phyloP scores from a whole-genome alignment of 2,797 vertebrate species.

The Diglossa cyanea region DNA sequence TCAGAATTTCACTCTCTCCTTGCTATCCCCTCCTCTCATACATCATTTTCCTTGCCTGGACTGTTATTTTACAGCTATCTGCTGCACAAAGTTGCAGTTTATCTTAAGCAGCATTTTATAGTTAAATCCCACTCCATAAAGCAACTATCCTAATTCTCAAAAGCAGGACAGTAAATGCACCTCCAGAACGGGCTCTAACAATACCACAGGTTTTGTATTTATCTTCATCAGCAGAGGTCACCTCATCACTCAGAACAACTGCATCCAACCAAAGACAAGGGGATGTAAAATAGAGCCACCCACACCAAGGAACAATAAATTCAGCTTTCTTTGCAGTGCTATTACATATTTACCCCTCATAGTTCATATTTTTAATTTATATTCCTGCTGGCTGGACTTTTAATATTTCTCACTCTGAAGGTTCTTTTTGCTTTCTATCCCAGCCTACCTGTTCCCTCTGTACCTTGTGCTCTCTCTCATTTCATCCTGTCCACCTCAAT shows the following conservation, averaged over 20 bases:
- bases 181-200: not conserved
- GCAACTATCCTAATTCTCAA: not conserved
- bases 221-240: slow-evolving; percentile 20
- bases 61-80: not conserved
- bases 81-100: not conserved
- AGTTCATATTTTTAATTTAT: slow-evolving; percentile 16
- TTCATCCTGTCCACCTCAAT: not conserved
- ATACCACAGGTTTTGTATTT: not conserved
- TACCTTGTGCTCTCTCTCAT: not conserved
- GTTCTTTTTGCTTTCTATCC: not conserved
- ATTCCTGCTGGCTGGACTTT: not conserved
- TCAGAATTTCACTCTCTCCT: slow-evolving; percentile 3
- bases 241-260: slow-evolving; percentile 18
- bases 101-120: not conserved
- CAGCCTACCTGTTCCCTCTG: not conserved
- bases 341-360: not conserved
- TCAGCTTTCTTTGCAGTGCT: not conserved
- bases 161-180: not conserved
- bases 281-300: slow-evolving; percentile 33
- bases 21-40: not conserved
- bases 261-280: slow-evolving; percentile 13
- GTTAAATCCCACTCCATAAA: not conserved
- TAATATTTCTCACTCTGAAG: not conserved
- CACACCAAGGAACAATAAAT: not conserved
- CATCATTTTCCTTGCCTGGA: not conserved